Base-by-base conservation (phyloP, 1,140 invertebrate genomes). In the Platyura marginata region DNA sequence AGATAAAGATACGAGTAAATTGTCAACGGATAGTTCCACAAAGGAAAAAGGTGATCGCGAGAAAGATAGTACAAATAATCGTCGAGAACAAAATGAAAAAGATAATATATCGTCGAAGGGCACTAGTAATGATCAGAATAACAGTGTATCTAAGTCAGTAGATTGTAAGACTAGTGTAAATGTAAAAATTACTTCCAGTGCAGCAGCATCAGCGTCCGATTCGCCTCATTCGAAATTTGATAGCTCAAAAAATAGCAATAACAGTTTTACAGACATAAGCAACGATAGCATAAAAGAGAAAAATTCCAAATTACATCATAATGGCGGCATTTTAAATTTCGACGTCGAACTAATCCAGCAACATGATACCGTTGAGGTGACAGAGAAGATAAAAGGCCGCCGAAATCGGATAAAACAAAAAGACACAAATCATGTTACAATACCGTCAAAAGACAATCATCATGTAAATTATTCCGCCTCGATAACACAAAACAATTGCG, bases 381-480 rank as follows among this genome's bases (percentile, higher is more conserved):
- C 50, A 11, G 57, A 59, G 45, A 58, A 58, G 42, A 47, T 41
- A 25, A 60, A 60, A 48, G 58, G 58, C 39, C 56, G 58, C 32
- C 54, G 56, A 3, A 60, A 60, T 52, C 57, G 58, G 25, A 50
- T 51, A 13, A 60, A 60, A 38, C 36, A 38, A 44, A 60, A 57
- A 44, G 56, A 59, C 41, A 57, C 37, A 21, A n/a, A 34, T 11
- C 32, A 34, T 13, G 18, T 20, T 3, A 18, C 36, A 38, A 10
- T 11, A 38, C 3, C 44, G 43, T 48, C 54, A 44, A 60, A 59
- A 51, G 58, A 61, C 56, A 61, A 61, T 61, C 58, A 60, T 47
- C 51, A 49, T 42, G 55, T 57, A 36, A 52, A 40, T 23, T 47
- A 49, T 6, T 33, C 43, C 2, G 44, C 50, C 2, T 44, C 53